phyloP scores from a whole-genome alignment of 2,113 vertebrate genomes.

The Pangasianodon gigas region DNA sequence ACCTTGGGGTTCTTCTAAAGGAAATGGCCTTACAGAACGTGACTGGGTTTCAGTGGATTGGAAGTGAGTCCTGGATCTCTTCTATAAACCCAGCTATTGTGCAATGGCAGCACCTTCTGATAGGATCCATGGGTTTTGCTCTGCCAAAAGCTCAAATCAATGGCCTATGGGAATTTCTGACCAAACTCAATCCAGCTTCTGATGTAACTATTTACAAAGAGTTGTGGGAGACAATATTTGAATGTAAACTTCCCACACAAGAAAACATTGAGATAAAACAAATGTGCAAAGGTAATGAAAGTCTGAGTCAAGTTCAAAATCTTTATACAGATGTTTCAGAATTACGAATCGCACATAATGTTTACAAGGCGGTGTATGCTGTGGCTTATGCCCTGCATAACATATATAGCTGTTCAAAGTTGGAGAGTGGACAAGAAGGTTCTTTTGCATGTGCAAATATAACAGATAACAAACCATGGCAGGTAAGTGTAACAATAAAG shows the following conservation, averaged over 20 bases:
- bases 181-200: slow-evolving; percentile 42
- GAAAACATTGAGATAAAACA: neutral
- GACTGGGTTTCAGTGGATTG: too few relatives aligned
- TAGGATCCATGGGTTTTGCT: slow-evolving; percentile 62
- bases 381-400: slow-evolving; percentile 57
- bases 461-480: slow-evolving; percentile 45
- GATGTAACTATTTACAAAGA: slow-evolving; percentile 48
- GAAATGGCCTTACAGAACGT: slow-evolving; percentile 44
- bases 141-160: slow-evolving; percentile 58
- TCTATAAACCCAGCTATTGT: slow-evolving; percentile 54
- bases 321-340: slow-evolving; percentile 60
- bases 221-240: slow-evolving; percentile 58
- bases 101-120: slow-evolving; percentile 52
- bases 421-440: neutral
- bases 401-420: slow-evolving; percentile 38
- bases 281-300: slow-evolving; percentile 54
- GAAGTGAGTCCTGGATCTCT: neutral
- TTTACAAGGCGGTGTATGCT: slow-evolving; percentile 62
- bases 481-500: slow-evolving; percentile 44
- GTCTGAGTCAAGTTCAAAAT: slow-evolving; percentile 54
- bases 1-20: neutral
- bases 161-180: slow-evolving; percentile 56
- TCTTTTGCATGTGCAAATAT: slow-evolving; percentile 31
- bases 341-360: slow-evolving; percentile 60
- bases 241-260: slow-evolving; percentile 42